Evolutionary conservation across 2,888 invertebrate species (phyloP).

Genomic region (Camponotus fellah): DNA sequence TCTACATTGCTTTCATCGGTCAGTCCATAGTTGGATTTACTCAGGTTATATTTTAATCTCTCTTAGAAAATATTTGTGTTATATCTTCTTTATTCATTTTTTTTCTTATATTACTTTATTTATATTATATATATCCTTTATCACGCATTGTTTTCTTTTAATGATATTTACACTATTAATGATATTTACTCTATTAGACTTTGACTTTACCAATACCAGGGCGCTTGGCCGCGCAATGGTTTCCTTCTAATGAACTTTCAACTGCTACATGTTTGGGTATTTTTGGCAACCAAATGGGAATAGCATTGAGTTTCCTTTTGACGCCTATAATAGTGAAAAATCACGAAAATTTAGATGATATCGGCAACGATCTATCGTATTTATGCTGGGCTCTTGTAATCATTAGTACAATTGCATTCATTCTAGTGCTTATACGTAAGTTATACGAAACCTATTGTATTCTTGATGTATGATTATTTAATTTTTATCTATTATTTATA

Average conservation of each 20-base stretch:
- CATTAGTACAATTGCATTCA: slow-evolving; percentile 87
- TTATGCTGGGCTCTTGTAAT: slow-evolving; percentile 81
- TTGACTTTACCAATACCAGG: slow-evolving; percentile 90
- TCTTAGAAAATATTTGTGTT: not conserved
- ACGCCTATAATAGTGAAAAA: slow-evolving; percentile 88
- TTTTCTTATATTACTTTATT: not conserved
- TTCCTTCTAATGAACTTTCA: slow-evolving; percentile 88
- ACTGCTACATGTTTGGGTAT: slow-evolving; percentile 91
- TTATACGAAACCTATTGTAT: slow-evolving; percentile 4
- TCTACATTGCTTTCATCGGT: slow-evolving; percentile 88
- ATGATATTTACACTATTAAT: slow-evolving; percentile 25
- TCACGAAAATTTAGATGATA: slow-evolving; percentile 85
- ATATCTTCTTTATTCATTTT: not conserved
- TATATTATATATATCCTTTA: not conserved
- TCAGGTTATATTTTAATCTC: slow-evolving; percentile 68
- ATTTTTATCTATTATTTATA: not conserved
- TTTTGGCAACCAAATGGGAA: slow-evolving; percentile 91
- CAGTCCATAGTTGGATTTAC: slow-evolving; percentile 87
- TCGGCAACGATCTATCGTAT: slow-evolving; percentile 84
- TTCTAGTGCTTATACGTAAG: slow-evolving; percentile 87
- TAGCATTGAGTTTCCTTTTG: slow-evolving; percentile 90
- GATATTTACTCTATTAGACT: slow-evolving; percentile 87
- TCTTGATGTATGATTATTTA: not conserved
- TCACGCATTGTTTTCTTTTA: not conserved
- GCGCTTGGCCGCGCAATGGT: slow-evolving; percentile 90